phyloP scores from a whole-genome alignment of 2,797 vertebrate genomes.

The Takifugu rubripes region DNA sequence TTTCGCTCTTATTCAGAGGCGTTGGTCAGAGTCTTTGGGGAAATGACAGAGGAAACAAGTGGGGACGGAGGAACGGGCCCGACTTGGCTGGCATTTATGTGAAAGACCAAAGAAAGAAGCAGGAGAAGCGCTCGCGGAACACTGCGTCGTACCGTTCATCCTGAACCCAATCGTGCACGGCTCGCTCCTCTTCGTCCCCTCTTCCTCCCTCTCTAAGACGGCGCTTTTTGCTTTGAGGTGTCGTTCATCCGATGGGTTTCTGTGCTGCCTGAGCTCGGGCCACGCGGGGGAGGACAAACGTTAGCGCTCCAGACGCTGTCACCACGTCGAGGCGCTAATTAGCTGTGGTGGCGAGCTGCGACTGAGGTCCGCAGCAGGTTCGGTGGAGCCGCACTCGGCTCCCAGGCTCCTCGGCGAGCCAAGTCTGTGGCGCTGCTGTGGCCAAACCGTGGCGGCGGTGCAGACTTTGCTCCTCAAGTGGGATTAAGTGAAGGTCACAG shows the following conservation, averaged over 20 bases:
- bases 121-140: conserved; percentile 43
- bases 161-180: conserved; percentile 27
- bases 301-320: conserved; percentile 26
- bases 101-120: conserved; percentile 25
- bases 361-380: conserved; percentile 28
- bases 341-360: conserved; percentile 51
- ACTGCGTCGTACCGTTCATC: conserved; percentile 38
- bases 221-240: conserved; percentile 31
- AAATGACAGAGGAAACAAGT: conserved; percentile 12
- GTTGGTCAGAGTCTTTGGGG: conserved; percentile 8
- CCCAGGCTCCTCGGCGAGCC: conserved; percentile 33
- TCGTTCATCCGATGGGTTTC: not conserved
- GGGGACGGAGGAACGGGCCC: conserved; percentile 17
- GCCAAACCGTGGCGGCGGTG: conserved; percentile 32
- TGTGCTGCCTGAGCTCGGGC: not conserved
- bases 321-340: conserved; percentile 50
- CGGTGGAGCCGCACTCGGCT: conserved; percentile 40
- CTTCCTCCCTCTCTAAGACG: not conserved
- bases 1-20: not conserved
- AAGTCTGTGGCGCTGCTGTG: conserved; percentile 41
- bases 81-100: conserved; percentile 29
- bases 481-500: conserved; percentile 32
- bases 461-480: conserved; percentile 31
- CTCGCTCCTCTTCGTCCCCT: too few species aligned
- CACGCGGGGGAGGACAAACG: conserved; percentile 27